Evolutionary conservation across 2,113 vertebrate genomes (phyloP), one percentile per base, ranked within the genome.

Genomic region (Pleuronectes platessa): DNA sequence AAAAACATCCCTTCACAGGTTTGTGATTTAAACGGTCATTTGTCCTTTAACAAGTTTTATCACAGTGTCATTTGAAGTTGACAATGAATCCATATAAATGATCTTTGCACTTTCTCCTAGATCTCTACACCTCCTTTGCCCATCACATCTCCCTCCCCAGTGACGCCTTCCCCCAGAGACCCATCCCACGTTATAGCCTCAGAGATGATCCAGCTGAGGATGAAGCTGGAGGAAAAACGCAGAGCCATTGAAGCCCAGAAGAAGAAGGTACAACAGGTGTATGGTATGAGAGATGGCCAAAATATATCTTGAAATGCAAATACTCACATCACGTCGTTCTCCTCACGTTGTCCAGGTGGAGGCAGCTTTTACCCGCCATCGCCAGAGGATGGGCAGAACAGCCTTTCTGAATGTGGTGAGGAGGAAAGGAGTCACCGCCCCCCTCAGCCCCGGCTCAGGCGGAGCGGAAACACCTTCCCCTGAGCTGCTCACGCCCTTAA

Each of bases 201-300:
- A n/a, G 98, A 99, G 89, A 97, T 99, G 96, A 96, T 99, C 4
- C 98, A 99, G 23, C 94, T 99, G 45, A 95, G 96, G 87, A 99
- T 99, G 98, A 97, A 97, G 73, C 93, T 99, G 12, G 98, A 98
- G 88, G 97, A 98, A 79, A 99, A 99, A 87, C 95, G 97, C 9
- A 90, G 97, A 84, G 98, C 98, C 4, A 99, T 99, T 23, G 98
- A 99, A 91, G 96, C 97, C 18, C 98, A 99, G 85, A 98, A 99
- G 83, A 98, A 97, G 89, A 98, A 98, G 89, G 92, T 92, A 76
- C 40, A 72, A 74, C 4, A 0, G 7, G 2, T 4, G 21, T 1
- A 60, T 4, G 27, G 7, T 7, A 17, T 17, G 3, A 31, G 5
- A 66, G 15, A 45, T 0, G 1, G 3, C 12, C 23, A 24, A 4